Evolutionary conservation across 1,140 invertebrate species (phyloP), one percentile per base, ranked within the genome.

Genomic region (Cydia splendana): DNA sequence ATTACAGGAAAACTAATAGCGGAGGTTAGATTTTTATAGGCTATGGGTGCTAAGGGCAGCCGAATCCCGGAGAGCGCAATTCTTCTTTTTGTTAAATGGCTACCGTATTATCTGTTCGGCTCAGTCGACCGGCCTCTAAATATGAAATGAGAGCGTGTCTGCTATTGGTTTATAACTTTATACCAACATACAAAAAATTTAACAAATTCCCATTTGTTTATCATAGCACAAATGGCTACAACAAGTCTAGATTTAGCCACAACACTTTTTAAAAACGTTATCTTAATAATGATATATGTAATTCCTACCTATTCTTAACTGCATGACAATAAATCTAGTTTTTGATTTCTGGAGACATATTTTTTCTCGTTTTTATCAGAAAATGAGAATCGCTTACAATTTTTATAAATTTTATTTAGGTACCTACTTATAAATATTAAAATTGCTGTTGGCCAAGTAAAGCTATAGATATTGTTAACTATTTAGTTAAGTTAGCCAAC

Each of bases 1-100:
- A 71, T 71, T 71, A 71, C 30, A 71, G 30, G 34, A 7, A 69
- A 71, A 71, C 67, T 71, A 71, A 71, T 71, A 71, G 67, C 67
- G 30, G 7, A 71, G 67, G 30, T 71, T 34, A 38, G 38, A 71
- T 71, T 71, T 71, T 71, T 71, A 71, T 71, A 42, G 67, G 67
- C 67, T 71, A 45, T 71, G 67, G 67, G 67, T 71, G 67, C 34
- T 38, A 45, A 71, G 67, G 67, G 30, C 67, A 18, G 30, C n/a
- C n/a, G 34, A 71, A 45, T 45, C 67, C 67, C 34, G 67, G 7
- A 38, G 67, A n/a, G 67, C 15, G n/a, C 67, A 9, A 71, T 71
- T 71, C 67, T 9, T 71, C 30, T 71, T 71, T 38, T 34, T 34
- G 30, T 71, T 38, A 71, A 42, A 71, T 71, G 67, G 67, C 67